Conservation (phyloP, 53 echinoderm and acorn worm genomes). For the Zoroaster sp. region DNA sequence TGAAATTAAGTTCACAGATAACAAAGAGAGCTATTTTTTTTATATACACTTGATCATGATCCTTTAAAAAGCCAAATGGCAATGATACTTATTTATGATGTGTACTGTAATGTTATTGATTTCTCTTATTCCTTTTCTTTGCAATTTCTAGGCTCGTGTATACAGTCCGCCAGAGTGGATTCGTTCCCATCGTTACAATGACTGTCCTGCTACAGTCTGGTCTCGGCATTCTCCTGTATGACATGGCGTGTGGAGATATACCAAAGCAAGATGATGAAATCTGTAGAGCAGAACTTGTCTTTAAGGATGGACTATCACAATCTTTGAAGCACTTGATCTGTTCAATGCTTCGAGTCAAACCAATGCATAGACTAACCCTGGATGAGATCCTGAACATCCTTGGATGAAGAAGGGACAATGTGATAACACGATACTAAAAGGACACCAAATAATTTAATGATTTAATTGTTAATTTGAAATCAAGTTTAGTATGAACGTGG, state of each 20-base stretch:
- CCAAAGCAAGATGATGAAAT: constrained; percentile 98
- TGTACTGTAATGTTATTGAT: not conserved
- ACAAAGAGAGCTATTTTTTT: no score
- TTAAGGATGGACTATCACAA: constrained; percentile 81
- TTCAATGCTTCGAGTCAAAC: constrained; percentile 91
- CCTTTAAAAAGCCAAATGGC: no score
- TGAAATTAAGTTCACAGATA: no score
- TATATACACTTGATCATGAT: no score
- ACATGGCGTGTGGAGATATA: constrained; percentile 99
- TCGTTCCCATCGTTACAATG: constrained; percentile 90
- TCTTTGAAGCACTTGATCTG: constrained; percentile 84
- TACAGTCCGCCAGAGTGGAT: constrained; percentile 99
- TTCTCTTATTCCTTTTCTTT: constrained; percentile 1
- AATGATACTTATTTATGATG: no score
- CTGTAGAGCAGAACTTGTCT: constrained; percentile 92
- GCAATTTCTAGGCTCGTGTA: constrained; percentile 84
- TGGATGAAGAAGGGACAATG: constrained; percentile 91
- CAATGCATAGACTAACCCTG: constrained; percentile 87
- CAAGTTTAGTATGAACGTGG: no score
- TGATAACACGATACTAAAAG: no score
- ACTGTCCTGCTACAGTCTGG: constrained; percentile 96
- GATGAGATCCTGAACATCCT: constrained; percentile 87
- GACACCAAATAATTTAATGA: no score
- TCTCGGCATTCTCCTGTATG: constrained; percentile 97
- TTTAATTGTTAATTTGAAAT: no score